Percentiles rank a stretch among this genome's conserved stretches.
Conservation (phyloP, 2,797 vertebrate genomes). For the Erethizon dorsatum region DNA sequence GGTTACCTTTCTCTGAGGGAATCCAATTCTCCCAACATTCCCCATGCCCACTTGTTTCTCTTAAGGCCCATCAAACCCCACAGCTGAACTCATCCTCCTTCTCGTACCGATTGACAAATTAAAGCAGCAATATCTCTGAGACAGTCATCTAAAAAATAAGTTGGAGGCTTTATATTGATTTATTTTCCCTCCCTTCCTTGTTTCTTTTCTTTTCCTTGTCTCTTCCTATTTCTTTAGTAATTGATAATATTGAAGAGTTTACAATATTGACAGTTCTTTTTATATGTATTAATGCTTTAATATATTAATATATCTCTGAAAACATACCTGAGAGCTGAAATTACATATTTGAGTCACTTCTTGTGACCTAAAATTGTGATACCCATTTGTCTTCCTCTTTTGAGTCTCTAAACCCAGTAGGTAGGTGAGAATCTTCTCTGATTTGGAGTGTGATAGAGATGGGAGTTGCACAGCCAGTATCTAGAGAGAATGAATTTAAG, state of each 20-base stretch:
- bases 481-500: slow-evolving; percentile 5
- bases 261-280: neutral
- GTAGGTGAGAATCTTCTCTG: neutral
- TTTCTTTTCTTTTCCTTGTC: neutral
- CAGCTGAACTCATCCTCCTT: neutral
- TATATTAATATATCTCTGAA: slow-evolving; percentile 43
- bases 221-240: slow-evolving; percentile 12
- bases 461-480: neutral
- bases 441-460: neutral
- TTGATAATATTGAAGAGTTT: neutral
- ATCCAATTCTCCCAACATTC: neutral
- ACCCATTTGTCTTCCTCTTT: slow-evolving; percentile 42
- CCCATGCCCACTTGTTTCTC: neutral
- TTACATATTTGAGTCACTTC: neutral
- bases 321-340: slow-evolving; percentile 37
- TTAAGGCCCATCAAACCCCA: neutral
- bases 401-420: neutral
- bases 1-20: neutral
- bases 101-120: neutral
- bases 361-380: neutral
- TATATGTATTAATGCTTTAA: neutral
- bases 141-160: neutral
- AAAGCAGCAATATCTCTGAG: neutral
- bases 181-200: neutral
- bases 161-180: slow-evolving; percentile 17